Base-by-base conservation (phyloP, 2,888 invertebrate species). In the Chironomus riparius region DNA sequence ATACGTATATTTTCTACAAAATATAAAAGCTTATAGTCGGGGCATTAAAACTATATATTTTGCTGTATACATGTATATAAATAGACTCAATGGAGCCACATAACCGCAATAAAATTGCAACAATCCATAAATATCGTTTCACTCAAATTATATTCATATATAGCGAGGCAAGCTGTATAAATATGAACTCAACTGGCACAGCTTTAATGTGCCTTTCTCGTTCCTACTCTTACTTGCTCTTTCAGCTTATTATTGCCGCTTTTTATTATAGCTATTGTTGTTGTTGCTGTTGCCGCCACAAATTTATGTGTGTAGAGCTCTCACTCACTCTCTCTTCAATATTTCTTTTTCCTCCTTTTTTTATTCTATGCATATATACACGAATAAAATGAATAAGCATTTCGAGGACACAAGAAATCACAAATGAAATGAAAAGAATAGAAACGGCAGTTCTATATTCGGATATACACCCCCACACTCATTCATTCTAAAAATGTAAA, bases 41-140 rank as follows among this genome's bases (percentile, higher is more conserved):
- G 38, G 38, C 38, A 38, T 38, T 38, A 38, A 38, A 38, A 38
- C 38, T 38, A 38, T 38, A 38, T 38, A 38, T 38, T 38, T 10
- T 38, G 10, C 38, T n/a, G 5, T 28, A 38, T 38, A 38, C 50
- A 50, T 24, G 21, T 24, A 65, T 65, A 65, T 65, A 74, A 18
- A 65, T 61, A 74, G 74, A 74, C 74, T 74, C 74, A n/a, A 38
- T 68, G 74, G 74, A 74, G 74, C 74, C 74, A 68, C 74, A 74
- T 74, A 68, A 74, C 74, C 65, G 74, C 74, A 74, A 74, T 74
- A 68, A 68, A 68, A 74, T 73, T 73, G 72, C 72, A 73, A 62
- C 72, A 62, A 73, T 62, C 72, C 72, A 73, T 73, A 73, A 73
- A 73, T 73, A 73, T 73, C 56, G 72, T 73, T 73, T 73, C 72